Evolutionary conservation across 2,797 vertebrate genomes (phyloP), one percentile per base, ranked within the genome.

Genomic region (Pteropus rufus): DNA sequence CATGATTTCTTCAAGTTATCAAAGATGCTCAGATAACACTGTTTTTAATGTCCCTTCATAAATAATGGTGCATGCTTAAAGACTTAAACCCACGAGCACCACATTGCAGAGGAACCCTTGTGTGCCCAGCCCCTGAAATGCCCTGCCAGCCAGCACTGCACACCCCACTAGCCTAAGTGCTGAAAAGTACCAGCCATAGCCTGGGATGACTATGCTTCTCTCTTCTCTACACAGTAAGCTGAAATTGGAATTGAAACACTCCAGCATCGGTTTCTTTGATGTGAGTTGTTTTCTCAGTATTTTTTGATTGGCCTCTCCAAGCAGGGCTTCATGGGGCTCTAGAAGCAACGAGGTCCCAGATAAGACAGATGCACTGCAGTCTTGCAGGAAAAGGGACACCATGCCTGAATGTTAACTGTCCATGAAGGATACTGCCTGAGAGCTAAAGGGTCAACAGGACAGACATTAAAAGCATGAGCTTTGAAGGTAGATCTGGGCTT

Each of bases 181-280:
- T 8, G 26, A 11, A 64, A 79, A 54, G 41, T 41, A 26, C 7
- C 34, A 7, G 56, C 58, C 31, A 0, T 0, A 26, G 41, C 23
- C 2, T 3, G 6, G 18, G 34, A 16, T 82, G 58, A 92, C 73
- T 11, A 2, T 5, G 21, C 1, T 0, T 76, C 56, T 92, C 26
- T 97, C 44, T 92, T 94, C 91, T 83, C 39, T 0, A 0, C 86
- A 67, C 94, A 92, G 94, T 56, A 97, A 98, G 85, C 69, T 98
- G 89, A 75, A 95, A 98, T 8, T 98, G 97, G 85, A 96, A 23
- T 94, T 98, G 91, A 98, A 98, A 96, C 95, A 97, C 5, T 98
- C 98, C 0, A 95, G 98, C 36, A 56, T 98, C 0, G 96, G 97
- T 49, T 18, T 82, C 44, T 98, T 98, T 92, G 54, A 96, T 3